These are phyloP conservation scores for Todus mexicanus DNA, from an alignment of 2,797 vertebrate genomes.

Conservation along the genomic window DNA sequence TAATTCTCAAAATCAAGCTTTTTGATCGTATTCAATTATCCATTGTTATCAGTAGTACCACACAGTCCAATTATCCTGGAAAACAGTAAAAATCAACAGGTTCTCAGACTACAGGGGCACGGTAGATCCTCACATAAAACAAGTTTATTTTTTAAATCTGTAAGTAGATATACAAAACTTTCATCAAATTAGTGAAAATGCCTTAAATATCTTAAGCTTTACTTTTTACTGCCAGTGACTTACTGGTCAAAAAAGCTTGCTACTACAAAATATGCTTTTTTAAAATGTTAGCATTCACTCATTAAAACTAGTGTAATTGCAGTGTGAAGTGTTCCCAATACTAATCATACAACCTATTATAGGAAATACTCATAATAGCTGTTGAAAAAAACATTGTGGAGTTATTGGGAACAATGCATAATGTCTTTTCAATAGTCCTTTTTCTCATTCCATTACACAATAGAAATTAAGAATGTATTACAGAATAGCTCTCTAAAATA, in stretches of 20 bases:
- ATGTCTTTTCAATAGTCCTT: slow-evolving; percentile 33
- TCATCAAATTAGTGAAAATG: not conserved
- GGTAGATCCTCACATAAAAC: not conserved
- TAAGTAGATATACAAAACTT: not conserved
- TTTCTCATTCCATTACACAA: slow-evolving; percentile 34
- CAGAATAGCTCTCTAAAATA: not conserved
- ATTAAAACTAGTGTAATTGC: not conserved
- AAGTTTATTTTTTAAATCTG: not conserved
- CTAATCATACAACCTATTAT: slow-evolving; percentile 22
- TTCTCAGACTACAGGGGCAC: not conserved
- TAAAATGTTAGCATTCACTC: not conserved
- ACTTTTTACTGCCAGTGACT: not conserved
- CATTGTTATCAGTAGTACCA: not conserved
- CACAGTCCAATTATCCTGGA: fast-evolving
- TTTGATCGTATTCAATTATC: not conserved
- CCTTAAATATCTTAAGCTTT: not conserved
- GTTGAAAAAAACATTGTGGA: not conserved
- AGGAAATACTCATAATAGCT: not conserved
- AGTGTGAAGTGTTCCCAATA: not conserved
- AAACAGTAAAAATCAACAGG: not conserved
- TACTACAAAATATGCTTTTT: not conserved
- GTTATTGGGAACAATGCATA: slow-evolving; percentile 2
- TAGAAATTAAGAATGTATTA: slow-evolving; percentile 17
- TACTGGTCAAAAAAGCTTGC: not conserved
- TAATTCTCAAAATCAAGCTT: not conserved